Evolutionary conservation across 2,797 vertebrate genomes (phyloP).

Genomic region (Kryptopterus vitreolus): DNA sequence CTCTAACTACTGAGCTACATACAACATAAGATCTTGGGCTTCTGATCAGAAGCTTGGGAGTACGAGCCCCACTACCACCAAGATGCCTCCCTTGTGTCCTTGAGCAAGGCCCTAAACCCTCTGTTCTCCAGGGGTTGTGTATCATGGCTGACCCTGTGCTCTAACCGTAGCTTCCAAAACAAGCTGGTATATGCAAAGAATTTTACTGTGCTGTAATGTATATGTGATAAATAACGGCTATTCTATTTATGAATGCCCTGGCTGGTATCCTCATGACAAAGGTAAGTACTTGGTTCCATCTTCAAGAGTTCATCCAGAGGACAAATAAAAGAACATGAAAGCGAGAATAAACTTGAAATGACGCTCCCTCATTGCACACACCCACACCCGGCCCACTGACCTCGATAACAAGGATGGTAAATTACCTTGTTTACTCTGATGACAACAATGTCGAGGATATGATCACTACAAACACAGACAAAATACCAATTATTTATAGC

Average conservation of each 20-base stretch:
- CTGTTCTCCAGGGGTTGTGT: no score
- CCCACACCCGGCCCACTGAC: neutral
- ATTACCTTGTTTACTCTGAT: neutral
- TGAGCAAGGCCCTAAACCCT: no score
- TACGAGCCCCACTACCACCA: no score
- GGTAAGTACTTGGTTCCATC: neutral
- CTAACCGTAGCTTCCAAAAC: no score
- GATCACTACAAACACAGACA: constrained; percentile 13
- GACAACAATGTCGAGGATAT: constrained; percentile 13
- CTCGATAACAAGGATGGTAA: constrained; percentile 5
- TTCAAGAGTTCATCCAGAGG: neutral
- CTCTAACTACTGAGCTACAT: no score
- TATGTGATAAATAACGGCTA: no score
- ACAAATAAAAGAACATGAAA: neutral
- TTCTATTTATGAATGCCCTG: neutral
- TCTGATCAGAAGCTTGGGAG: no score
- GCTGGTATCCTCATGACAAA: neutral
- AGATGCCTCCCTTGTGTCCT: no score
- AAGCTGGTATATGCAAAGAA: no score
- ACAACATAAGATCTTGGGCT: no score
- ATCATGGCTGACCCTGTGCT: no score
- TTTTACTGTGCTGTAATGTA: no score
- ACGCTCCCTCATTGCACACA: neutral
- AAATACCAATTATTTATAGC: constrained; percentile 37
- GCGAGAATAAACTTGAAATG: neutral